These are phyloP conservation scores for Actinemys pallida DNA, from an alignment of 2,113 vertebrate genomes.

Conservation along the genomic window DNA sequence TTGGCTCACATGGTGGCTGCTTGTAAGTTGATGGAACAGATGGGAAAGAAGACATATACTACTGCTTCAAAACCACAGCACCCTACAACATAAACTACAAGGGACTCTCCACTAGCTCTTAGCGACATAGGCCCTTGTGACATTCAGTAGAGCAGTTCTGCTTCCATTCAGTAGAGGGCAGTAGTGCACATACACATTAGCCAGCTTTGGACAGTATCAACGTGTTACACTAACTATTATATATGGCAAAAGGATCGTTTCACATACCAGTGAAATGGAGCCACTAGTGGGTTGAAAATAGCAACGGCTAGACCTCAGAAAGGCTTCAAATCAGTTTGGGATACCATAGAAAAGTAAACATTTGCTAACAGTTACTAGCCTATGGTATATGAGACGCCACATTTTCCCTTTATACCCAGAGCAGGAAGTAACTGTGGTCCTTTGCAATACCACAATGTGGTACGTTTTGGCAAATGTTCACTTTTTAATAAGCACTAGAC, in stretches of 20 bases:
- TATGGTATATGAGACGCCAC: constrained; percentile 28
- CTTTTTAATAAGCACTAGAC: constrained; percentile 27
- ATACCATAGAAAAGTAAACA: constrained; percentile 51
- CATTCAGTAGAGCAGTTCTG: not conserved
- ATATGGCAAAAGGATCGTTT: not conserved
- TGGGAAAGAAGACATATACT: constrained; percentile 2
- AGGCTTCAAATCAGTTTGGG: constrained; percentile 29
- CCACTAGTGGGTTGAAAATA: constrained; percentile 54
- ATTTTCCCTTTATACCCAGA: constrained; percentile 64
- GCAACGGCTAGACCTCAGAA: constrained; percentile 35
- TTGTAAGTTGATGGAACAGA: constrained; percentile 26
- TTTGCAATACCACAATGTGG: constrained; percentile 21
- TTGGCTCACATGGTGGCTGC: not conserved
- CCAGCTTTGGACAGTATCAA: not conserved
- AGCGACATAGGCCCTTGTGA: accelerated
- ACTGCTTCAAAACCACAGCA: accelerated
- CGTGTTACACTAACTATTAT: not conserved
- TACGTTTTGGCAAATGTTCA: constrained; percentile 39
- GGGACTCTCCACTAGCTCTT: accelerated
- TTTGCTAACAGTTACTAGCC: constrained; percentile 57
- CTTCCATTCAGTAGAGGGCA: constrained; percentile 23
- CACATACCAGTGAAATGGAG: constrained; percentile 22
- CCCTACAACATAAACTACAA: accelerated
- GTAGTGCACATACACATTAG: not conserved
- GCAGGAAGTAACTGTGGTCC: constrained; percentile 61